A percentile compares a stretch with the other conserved stretches of the same genome.
Evolutionary conservation across 2,113 vertebrate species (phyloP).

Genomic region (Channa argus): DNA sequence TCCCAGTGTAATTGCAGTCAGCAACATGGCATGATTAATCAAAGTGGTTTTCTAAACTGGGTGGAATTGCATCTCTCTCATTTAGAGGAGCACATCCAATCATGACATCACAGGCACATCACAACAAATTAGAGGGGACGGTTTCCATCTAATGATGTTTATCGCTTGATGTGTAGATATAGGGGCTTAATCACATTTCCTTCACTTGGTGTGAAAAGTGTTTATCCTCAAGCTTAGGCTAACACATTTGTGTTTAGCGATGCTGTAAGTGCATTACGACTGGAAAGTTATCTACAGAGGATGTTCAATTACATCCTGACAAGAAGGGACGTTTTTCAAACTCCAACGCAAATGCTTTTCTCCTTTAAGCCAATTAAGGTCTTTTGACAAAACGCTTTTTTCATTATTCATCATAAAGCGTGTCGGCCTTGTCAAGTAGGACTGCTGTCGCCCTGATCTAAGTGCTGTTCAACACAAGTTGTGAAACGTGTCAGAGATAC

Average conservation of each 20-base stretch:
- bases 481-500: slow-evolving; percentile 62
- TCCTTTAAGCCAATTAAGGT: slow-evolving; percentile 67
- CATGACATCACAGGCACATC: slow-evolving; percentile 76
- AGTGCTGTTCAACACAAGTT: slow-evolving; percentile 65
- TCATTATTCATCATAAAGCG: slow-evolving; percentile 58
- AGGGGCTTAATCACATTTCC: slow-evolving; percentile 75
- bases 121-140: slow-evolving; percentile 67
- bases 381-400: slow-evolving; percentile 63
- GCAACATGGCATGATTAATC: slow-evolving; percentile 61
- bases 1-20: slow-evolving; percentile 55
- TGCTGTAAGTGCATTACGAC: slow-evolving; percentile 57
- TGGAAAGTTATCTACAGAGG: slow-evolving; percentile 48
- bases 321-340: slow-evolving; percentile 48
- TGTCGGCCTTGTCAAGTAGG: slow-evolving; percentile 55
- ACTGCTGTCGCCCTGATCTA: slow-evolving; percentile 53
- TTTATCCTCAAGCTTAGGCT: slow-evolving; percentile 62
- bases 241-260: slow-evolving; percentile 50
- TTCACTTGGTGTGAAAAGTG: slow-evolving; percentile 67
- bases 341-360: slow-evolving; percentile 32
- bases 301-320: slow-evolving; percentile 63
- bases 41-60: slow-evolving; percentile 54
- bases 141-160: slow-evolving; percentile 76
- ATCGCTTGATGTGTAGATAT: slow-evolving; percentile 71
- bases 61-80: slow-evolving; percentile 52
- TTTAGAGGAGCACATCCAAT: slow-evolving; percentile 65